Evolutionary conservation across 2,888 invertebrate species (phyloP).

Genomic region (Altica lythri): DNA sequence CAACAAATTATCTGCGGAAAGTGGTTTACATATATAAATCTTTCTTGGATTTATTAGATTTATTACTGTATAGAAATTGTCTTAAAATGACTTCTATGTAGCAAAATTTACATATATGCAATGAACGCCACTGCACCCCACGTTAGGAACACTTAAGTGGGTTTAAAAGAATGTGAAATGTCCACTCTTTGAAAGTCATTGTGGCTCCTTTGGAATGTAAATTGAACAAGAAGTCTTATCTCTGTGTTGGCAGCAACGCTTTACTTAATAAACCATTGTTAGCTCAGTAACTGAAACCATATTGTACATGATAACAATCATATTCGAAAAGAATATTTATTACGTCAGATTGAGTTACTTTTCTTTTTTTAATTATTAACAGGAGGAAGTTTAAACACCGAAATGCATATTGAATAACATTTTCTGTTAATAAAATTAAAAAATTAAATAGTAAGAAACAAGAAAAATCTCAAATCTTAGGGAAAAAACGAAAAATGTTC

Average conservation of each 20-base stretch:
- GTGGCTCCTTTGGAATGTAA: conserved; percentile 56
- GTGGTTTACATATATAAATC: no score
- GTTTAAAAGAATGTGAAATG: conserved; percentile 52
- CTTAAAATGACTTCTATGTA: no score
- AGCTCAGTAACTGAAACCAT: conserved; percentile 53
- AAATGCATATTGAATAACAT: no score
- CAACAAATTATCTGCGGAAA: no score
- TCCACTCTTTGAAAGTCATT: conserved; percentile 54
- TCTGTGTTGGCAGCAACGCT: conserved; percentile 52
- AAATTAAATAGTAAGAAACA: no score
- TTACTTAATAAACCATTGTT: conserved; percentile 57
- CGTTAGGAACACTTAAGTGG: conserved; percentile 40
- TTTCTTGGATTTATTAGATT: no score
- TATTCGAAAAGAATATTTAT: conserved; percentile 28
- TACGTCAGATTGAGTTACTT: conserved; percentile 16
- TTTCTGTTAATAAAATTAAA: no score
- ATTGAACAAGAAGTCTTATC: conserved; percentile 56
- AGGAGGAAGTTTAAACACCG: no score
- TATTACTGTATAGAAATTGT: background rate
- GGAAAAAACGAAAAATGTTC: no score
- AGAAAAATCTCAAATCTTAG: no score
- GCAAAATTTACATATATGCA: no score
- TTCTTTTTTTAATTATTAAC: no score
- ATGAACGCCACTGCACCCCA: conserved; percentile 20
- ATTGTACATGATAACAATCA: conserved; percentile 49